A percentile compares a stretch with the other conserved stretches of the same genome.
Conservation (phyloP, 2,113 vertebrate genomes). For the Salvelinus fontinalis region DNA sequence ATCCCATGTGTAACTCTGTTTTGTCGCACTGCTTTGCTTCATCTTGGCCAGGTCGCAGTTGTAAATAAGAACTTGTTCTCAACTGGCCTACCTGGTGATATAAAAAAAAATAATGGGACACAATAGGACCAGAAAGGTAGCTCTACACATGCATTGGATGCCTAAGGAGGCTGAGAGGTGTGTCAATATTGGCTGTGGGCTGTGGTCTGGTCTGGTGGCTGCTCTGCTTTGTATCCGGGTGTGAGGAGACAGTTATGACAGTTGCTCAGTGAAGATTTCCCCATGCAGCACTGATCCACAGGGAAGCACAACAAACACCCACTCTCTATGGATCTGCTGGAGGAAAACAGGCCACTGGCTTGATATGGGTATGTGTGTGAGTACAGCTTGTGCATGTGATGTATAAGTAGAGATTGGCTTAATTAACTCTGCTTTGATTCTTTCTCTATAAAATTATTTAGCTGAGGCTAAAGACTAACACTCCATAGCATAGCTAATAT, state of each 20-base stretch:
- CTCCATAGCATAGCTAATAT: no score
- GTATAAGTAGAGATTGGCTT: background rate
- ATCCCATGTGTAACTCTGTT: no score
- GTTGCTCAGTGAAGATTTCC: slow-evolving; percentile 32
- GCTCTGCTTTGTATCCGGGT: background rate
- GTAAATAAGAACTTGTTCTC: no score
- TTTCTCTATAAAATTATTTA: no score
- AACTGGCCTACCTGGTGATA: no score
- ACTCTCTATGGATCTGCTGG: background rate
- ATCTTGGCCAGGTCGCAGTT: no score
- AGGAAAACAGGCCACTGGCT: background rate
- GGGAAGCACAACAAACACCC: slow-evolving; percentile 7
- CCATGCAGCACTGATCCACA: slow-evolving; percentile 10
- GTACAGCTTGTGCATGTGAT: background rate
- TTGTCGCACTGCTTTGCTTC: no score
- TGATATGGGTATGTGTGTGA: background rate
- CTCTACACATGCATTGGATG: background rate
- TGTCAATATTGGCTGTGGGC: slow-evolving; percentile 63
- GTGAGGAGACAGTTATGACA: slow-evolving; percentile 28
- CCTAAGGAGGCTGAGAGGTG: slow-evolving; percentile 44
- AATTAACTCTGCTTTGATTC: no score
- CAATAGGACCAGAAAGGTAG: no score
- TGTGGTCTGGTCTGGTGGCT: slow-evolving; percentile 20
- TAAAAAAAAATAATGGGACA: no score
- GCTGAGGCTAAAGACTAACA: no score